These are phyloP conservation scores for Emydura subglobosa DNA, from an alignment of 2,113 vertebrate species.

Conservation along the genomic window DNA sequence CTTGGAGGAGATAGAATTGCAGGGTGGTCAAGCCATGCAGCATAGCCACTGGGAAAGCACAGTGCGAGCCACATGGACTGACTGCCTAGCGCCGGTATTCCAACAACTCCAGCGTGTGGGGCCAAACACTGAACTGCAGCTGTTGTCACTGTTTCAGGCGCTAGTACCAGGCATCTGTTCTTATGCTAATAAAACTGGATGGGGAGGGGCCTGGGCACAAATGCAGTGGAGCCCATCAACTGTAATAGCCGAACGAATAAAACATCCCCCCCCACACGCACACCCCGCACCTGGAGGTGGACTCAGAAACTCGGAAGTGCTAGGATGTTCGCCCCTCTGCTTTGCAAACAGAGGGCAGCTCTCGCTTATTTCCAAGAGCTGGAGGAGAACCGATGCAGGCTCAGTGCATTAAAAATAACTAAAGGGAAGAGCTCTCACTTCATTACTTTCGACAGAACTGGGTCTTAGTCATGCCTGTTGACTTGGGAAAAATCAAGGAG, in stretches of 20 bases:
- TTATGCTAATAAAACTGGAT: accelerated
- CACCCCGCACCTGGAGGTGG: not conserved
- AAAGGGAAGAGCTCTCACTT: conserved; percentile 51
- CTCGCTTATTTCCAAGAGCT: not conserved
- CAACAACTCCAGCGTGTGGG: not conserved
- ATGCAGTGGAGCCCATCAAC: accelerated
- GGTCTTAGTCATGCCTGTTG: conserved; percentile 43
- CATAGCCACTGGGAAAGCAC: not conserved
- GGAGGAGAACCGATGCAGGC: not conserved
- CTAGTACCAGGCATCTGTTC: not conserved
- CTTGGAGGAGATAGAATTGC: not conserved
- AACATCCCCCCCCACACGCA: too few species aligned
- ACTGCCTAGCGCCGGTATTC: too few species aligned
- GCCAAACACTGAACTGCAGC: not conserved
- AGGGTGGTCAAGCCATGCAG: not conserved
- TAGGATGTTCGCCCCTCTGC: not conserved
- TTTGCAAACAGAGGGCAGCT: not conserved
- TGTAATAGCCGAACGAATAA: accelerated
- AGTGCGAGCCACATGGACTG: not conserved
- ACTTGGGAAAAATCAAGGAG: not conserved
- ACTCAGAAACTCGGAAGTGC: not conserved
- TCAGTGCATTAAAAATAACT: conserved; percentile 50
- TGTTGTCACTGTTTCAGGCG: not conserved
- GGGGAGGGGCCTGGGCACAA: not conserved
- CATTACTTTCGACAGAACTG: conserved; percentile 57